These are phyloP conservation scores for Desmodus rotundus DNA, from an alignment of 2,113 vertebrate genomes.

Conservation along the genomic window DNA sequence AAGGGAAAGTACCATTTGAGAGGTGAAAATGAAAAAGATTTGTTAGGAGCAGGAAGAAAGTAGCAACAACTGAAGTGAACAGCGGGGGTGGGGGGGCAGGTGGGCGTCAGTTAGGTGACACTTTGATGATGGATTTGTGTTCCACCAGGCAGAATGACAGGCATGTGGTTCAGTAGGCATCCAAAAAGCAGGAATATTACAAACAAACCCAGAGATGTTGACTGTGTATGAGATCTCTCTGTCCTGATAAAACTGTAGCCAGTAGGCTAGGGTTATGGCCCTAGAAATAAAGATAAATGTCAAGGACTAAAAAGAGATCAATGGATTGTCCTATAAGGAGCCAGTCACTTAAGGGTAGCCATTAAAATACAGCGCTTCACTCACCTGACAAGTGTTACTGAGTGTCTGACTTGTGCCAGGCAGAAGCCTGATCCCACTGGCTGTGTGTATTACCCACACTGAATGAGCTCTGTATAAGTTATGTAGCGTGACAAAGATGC, in stretches of 20 bases:
- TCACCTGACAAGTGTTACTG: neutral
- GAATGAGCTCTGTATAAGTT: neutral
- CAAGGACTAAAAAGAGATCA: neutral
- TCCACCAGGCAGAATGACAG: neutral
- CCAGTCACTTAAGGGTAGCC: neutral
- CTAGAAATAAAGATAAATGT: conserved; percentile 6
- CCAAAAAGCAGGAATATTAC: neutral
- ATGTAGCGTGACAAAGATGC: neutral
- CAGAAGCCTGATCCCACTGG: neutral
- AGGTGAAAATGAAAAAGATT: neutral
- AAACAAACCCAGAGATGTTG: neutral
- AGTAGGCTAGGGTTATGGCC: neutral
- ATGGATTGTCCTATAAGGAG: neutral
- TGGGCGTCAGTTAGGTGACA: neutral
- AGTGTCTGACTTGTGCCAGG: neutral
- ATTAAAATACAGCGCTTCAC: neutral
- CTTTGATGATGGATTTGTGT: neutral
- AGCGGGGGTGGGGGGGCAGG: no score
- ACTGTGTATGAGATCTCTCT: neutral
- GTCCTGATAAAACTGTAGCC: neutral
- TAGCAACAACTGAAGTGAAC: neutral
- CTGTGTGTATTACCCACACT: neutral
- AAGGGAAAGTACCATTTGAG: neutral
- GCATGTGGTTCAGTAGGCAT: neutral
- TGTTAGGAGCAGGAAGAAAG: neutral